Percentiles rank a stretch among this genome's conserved stretches.
These are phyloP conservation scores for Parapsyche elsis DNA, from an alignment of 1,140 invertebrate species.

Conservation along the genomic window DNA sequence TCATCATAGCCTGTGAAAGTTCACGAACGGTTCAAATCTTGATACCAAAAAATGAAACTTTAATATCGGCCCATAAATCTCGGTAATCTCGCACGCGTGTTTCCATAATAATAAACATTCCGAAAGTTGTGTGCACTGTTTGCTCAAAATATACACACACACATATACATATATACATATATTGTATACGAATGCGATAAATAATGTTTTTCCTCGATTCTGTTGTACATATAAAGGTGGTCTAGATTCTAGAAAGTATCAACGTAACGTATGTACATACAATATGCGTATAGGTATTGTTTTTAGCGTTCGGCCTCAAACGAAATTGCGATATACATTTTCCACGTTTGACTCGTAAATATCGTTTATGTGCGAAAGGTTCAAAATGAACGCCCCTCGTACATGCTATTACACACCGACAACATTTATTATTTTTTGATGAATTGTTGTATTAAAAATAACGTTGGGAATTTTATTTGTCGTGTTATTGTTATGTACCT, in stretches of 20 bases:
- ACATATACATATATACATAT: no score
- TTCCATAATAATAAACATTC: constrained; percentile 28
- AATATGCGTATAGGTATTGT: neutral
- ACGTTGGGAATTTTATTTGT: neutral
- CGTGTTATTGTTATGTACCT: neutral
- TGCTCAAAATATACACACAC: neutral
- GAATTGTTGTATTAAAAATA: no score
- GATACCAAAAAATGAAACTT: constrained; percentile 38
- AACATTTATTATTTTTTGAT: neutral
- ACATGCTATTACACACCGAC: neutral
- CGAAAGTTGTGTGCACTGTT: constrained; percentile 17
- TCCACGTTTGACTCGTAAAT: neutral
- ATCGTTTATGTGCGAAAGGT: constrained; percentile 7
- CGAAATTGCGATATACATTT: neutral
- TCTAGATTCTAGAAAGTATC: no score
- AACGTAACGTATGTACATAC: neutral
- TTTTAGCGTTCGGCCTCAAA: neutral
- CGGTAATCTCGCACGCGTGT: constrained; percentile 23
- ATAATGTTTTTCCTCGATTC: no score
- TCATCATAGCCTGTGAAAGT: neutral
- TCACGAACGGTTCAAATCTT: constrained; percentile 26
- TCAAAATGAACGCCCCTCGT: neutral
- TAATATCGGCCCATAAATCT: constrained; percentile 37
- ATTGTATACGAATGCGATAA: no score
- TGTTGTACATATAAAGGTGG: no score